These are phyloP conservation scores for Chrysemys picta DNA, from an alignment of 2,113 vertebrate species.

Conservation along the genomic window DNA sequence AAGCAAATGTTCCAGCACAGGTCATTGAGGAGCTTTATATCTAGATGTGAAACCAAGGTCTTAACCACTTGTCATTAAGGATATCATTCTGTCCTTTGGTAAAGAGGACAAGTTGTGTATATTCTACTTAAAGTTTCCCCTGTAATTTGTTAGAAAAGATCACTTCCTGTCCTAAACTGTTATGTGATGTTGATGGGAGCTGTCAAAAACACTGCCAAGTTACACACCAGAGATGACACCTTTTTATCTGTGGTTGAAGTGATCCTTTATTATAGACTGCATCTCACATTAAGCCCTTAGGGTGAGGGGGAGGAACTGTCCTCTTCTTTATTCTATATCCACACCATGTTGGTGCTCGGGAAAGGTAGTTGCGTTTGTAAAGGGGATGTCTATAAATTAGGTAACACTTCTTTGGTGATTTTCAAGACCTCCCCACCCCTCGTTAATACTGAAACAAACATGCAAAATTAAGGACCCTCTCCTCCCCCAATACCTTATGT, in stretches of 20 bases:
- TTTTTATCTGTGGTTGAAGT: neutral
- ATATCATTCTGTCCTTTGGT: neutral
- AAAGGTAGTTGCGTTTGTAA: neutral
- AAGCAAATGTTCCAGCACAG: neutral
- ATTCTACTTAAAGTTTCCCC: neutral
- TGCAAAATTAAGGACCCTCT: neutral
- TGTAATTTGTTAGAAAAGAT: neutral
- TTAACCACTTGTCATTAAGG: neutral
- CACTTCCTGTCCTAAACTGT: neutral
- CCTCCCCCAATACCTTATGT: neutral
- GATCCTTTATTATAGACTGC: neutral
- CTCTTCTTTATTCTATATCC: neutral
- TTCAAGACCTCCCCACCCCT: neutral
- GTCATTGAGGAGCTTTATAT: neutral
- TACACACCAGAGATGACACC: neutral
- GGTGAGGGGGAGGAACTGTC: neutral
- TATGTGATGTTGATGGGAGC: neutral
- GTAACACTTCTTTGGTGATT: neutral
- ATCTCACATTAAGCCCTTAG: neutral
- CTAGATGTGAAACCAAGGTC: neutral
- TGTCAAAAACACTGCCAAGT: neutral
- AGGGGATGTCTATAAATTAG: neutral
- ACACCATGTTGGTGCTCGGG: neutral
- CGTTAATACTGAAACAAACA: neutral
- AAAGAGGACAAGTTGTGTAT: neutral